These are phyloP conservation scores for Wiebesia pumilae DNA, from an alignment of 1,140 invertebrate genomes.

Conservation along the genomic window DNA sequence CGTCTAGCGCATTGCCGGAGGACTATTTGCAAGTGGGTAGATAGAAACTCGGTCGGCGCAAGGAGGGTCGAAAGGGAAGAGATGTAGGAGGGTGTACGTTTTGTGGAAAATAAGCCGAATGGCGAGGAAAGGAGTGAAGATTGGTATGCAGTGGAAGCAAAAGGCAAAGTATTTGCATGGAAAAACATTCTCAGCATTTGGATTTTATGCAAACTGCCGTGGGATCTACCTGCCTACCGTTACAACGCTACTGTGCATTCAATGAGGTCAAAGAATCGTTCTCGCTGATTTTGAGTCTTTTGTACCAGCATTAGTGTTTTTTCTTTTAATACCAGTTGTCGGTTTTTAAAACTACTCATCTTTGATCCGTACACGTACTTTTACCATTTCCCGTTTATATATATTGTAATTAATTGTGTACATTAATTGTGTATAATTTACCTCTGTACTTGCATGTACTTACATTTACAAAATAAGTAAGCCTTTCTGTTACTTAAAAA, in stretches of 20 bases:
- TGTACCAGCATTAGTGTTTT: slow-evolving; percentile 24
- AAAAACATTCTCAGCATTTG: slow-evolving; percentile 43
- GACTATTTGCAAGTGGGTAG: not conserved
- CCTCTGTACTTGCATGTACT: not conserved
- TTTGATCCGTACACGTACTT: not conserved
- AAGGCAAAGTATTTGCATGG: slow-evolving; percentile 23
- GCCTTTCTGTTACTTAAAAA: not conserved
- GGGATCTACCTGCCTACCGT: not conserved
- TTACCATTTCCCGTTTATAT: not conserved
- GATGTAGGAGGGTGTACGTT: not conserved
- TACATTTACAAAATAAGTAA: not conserved
- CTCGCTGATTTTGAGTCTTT: slow-evolving; percentile 33
- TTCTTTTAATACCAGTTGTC: slow-evolving; percentile 13
- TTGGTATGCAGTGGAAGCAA: not conserved
- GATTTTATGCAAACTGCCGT: slow-evolving; percentile 48
- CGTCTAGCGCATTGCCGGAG: not conserved
- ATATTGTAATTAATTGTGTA: slow-evolving; percentile 14
- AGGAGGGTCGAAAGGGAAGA: not conserved
- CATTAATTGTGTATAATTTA: not conserved
- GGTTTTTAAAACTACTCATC: not conserved
- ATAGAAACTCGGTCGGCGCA: not conserved
- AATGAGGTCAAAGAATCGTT: slow-evolving; percentile 43
- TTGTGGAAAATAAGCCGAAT: slow-evolving; percentile 34
- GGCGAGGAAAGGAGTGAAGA: too few relatives aligned
- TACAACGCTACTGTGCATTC: not conserved